phyloP scores from a whole-genome alignment of 2,797 vertebrate genomes.

The Intellagama lesueurii region DNA sequence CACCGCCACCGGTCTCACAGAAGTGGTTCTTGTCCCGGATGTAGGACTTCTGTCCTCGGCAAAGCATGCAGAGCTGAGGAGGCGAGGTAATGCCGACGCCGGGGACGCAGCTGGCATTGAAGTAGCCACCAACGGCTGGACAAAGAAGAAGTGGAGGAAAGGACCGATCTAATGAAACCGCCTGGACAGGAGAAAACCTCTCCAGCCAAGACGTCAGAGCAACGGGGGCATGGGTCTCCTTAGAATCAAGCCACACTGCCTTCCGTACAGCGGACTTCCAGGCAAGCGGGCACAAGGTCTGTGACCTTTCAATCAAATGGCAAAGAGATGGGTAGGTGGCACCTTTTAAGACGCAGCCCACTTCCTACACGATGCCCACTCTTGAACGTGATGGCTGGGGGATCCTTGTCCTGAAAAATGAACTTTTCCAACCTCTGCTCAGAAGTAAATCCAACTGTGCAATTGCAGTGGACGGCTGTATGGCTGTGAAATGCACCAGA shows the following conservation, averaged over 20 bases:
- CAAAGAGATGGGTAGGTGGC: too few relatives aligned
- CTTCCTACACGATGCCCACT: too few relatives aligned
- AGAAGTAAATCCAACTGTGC: too few relatives aligned
- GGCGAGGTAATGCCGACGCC: conserved; percentile 82
- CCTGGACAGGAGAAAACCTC: neutral
- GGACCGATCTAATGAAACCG: neutral
- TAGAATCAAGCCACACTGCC: neutral
- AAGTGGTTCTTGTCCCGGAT: conserved; percentile 86
- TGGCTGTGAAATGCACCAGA: too few relatives aligned
- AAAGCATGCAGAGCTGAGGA: conserved; percentile 82
- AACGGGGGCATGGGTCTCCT: neutral
- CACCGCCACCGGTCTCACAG: conserved; percentile 88
- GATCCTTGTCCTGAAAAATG: too few relatives aligned
- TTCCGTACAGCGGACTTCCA: neutral
- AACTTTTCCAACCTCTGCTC: too few relatives aligned
- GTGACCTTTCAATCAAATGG: too few relatives aligned
- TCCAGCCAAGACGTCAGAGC: neutral
- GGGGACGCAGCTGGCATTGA: conserved; percentile 89
- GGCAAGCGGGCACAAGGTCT: neutral
- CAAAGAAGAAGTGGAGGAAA: neutral
- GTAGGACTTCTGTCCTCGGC: conserved; percentile 88
- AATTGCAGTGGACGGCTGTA: too few relatives aligned
- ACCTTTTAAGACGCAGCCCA: too few relatives aligned
- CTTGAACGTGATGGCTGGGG: too few relatives aligned
- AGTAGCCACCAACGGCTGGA: conserved; percentile 85